Conservation (phyloP, 2,888 invertebrate genomes). For the Cheilosia pagana region DNA sequence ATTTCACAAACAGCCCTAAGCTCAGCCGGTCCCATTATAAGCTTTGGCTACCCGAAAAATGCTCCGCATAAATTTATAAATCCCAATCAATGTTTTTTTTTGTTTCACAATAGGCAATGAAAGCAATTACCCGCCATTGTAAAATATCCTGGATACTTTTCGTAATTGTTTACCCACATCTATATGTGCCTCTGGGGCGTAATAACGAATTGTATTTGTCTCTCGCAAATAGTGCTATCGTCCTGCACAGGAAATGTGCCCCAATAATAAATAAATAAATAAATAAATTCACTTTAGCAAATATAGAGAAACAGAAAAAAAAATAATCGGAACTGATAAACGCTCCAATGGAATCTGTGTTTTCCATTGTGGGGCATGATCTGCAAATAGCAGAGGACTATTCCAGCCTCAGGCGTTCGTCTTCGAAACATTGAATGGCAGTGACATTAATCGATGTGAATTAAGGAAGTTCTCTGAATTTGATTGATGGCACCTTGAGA, state of each 20-base stretch:
- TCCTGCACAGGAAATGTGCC: neutral
- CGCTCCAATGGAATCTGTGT: constrained; percentile 1
- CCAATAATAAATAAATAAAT: neutral
- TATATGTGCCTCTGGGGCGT: neutral
- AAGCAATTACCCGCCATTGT: no score
- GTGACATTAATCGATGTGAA: constrained; percentile 30
- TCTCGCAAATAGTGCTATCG: neutral
- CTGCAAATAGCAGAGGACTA: constrained; percentile 18
- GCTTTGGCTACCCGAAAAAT: no score
- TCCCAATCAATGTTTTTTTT: no score
- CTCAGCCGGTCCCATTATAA: no score
- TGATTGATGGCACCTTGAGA: constrained; percentile 31
- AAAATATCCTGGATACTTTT: no score
- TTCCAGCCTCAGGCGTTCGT: neutral
- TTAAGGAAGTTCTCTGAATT: constrained; percentile 31
- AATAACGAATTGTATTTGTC: neutral
- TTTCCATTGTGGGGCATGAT: constrained; percentile 13
- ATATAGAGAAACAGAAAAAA: neutral
- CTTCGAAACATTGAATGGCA: constrained; percentile 11
- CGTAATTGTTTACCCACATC: neutral
- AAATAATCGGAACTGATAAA: neutral
- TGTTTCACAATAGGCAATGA: no score
- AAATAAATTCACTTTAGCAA: neutral
- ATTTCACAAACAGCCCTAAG: no score
- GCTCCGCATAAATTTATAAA: no score